These are phyloP conservation scores for Solenodon paradoxus DNA, from an alignment of 2,113 vertebrate species.

Conservation along the genomic window DNA sequence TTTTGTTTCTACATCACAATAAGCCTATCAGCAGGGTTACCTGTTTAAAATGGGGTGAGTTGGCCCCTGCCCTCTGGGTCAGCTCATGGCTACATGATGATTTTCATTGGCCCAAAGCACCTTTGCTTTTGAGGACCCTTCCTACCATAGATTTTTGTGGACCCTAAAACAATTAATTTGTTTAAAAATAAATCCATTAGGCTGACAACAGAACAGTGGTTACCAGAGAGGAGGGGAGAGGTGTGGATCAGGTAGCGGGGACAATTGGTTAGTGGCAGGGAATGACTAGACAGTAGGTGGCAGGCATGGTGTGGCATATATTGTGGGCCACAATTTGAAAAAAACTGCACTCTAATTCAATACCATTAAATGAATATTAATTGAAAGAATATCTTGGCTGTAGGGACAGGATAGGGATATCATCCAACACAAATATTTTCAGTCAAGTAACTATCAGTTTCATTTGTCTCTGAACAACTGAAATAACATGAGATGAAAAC, in stretches of 20 bases:
- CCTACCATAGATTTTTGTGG: neutral
- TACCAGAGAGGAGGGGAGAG: too few relatives aligned
- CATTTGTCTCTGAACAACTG: conserved; percentile 55
- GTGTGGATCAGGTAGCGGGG: too few relatives aligned
- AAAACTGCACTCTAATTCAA: neutral
- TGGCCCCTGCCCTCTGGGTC: neutral
- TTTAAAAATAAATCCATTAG: too few relatives aligned
- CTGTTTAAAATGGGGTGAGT: neutral
- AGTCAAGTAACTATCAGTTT: conserved; percentile 18
- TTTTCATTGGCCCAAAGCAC: neutral
- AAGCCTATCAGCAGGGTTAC: neutral
- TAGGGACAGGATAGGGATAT: neutral
- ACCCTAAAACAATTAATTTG: neutral
- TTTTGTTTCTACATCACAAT: neutral
- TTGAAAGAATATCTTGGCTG: neutral
- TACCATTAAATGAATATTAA: neutral
- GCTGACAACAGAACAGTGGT: too few relatives aligned
- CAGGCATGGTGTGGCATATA: too few relatives aligned
- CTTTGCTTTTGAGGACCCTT: neutral
- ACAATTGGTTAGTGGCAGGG: too few relatives aligned
- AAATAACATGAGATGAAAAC: conserved; percentile 62
- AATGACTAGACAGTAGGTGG: too few relatives aligned
- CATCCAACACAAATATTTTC: conserved; percentile 51
- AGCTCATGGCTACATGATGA: neutral
- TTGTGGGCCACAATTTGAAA: neutral